Percentiles rank a stretch among this genome's conserved stretches.
These are phyloP conservation scores for Metalampra italica DNA, from an alignment of 2,888 invertebrate genomes.

Conservation along the genomic window DNA sequence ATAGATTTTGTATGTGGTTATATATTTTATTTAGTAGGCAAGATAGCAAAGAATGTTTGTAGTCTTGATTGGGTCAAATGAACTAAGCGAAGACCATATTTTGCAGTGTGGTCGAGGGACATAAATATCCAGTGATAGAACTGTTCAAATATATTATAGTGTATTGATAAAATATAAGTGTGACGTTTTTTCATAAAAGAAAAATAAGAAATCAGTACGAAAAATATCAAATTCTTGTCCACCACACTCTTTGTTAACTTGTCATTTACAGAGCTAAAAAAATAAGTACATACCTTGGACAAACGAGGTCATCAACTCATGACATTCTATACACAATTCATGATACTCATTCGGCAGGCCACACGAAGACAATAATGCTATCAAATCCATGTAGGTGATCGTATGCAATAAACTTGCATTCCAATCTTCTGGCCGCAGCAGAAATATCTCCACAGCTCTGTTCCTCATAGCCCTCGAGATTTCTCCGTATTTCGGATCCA, in stretches of 20 bases:
- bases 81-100: too few relatives aligned
- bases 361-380: conserved; percentile 57
- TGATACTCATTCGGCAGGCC: conserved; percentile 59
- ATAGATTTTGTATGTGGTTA: too few relatives aligned
- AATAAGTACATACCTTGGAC: conserved; percentile 51
- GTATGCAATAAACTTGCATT: conserved; percentile 49
- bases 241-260: too few relatives aligned
- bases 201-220: too few relatives aligned
- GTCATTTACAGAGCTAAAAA: not conserved
- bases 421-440: conserved; percentile 51
- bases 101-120: too few relatives aligned
- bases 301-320: conserved; percentile 60
- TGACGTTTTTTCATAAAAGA: too few relatives aligned
- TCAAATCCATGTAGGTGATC: conserved; percentile 60
- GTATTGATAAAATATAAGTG: too few relatives aligned
- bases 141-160: too few relatives aligned
- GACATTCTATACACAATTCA: conserved; percentile 50
- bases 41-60: not conserved
- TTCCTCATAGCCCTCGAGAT: conserved; percentile 99
- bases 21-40: not conserved
- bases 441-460: conserved; percentile 93
- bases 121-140: too few relatives aligned
- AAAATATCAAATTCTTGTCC: too few relatives aligned
- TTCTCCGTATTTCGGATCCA: conserved; percentile 97
- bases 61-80: too few relatives aligned